Base-by-base conservation (phyloP, 2,888 invertebrate species). In the Fragum sueziense region DNA sequence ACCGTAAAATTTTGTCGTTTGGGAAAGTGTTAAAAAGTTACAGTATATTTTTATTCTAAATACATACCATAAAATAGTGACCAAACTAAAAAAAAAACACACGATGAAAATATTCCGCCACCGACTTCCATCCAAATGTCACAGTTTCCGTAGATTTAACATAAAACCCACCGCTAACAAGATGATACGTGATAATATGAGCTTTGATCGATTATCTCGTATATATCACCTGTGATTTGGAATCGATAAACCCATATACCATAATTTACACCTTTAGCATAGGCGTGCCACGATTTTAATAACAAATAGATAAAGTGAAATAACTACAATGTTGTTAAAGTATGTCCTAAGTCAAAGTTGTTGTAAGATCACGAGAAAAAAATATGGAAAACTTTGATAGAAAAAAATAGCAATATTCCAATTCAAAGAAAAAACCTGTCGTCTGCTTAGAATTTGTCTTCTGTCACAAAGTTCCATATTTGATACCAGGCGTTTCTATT, bases 401-500 rank as follows among this genome's bases (percentile, higher is more conserved):
- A 57, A 27, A 57, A 57, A 27, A 52, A 6, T 27, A 25, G 14
- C n/a, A 47, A 47, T 47, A 47, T 20, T 47, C 47, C 47, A 47
- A 47, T 47, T 47, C 47, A 47, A 47, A 47, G 47, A 14, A 4
- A 47, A 20, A 14, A n/a, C n/a, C 25, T 57, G 57, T 27, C 25
- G 25, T 27, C 57, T 27, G 57, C 57, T n/a, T 22, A 57, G 27
- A 25, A 33, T 61, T 61, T 20, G 27, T 33, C 61, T 6, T 61
- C 61, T 11, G 29, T n/a, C n/a, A 33, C 27, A 9, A 7, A 61
- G 61, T 29, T 29, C 29, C 61, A 22, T 33, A 33, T 33, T 61
- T 61, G 29, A 61, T 33, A 61, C 33, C 33, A 61, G 33, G 7
- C 61, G 61, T 27, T 22, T 61, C 61, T 33, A 61, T 61, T 9